phyloP scores from a whole-genome alignment of 2,113 vertebrate genomes.

The Otis tarda region DNA sequence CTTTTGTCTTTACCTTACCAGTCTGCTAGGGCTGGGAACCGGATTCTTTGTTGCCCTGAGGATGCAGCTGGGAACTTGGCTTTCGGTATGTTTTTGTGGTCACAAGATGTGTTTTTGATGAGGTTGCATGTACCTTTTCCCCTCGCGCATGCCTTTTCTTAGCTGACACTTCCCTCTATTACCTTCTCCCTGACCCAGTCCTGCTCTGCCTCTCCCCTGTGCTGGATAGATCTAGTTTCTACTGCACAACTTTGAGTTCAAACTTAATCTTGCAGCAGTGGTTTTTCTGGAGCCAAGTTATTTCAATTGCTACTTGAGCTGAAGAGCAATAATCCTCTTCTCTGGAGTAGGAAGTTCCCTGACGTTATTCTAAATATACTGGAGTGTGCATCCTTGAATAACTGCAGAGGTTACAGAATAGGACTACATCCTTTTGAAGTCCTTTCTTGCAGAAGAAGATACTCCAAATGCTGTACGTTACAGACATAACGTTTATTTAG shows the following conservation, averaged over 20 bases:
- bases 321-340: neutral
- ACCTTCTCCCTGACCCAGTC: constrained; percentile 31
- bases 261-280: constrained; percentile 1
- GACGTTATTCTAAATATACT: neutral
- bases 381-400: neutral
- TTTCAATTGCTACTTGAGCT: constrained; percentile 41
- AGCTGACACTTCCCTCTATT: constrained; percentile 26
- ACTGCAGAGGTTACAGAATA: neutral
- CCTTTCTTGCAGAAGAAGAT: neutral
- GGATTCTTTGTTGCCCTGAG: neutral
- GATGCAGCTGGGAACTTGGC: constrained; percentile 39
- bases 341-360: constrained; percentile 6
- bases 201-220: constrained; percentile 37
- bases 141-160: neutral
- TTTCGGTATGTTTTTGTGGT: constrained; percentile 38
- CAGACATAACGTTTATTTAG: neutral
- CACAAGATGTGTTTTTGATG: constrained; percentile 24
- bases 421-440: neutral
- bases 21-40: neutral
- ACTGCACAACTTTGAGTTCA: neutral
- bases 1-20: neutral
- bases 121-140: constrained; percentile 26
- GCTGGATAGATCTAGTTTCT: constrained; percentile 48
- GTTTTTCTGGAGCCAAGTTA: neutral
- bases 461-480: neutral